Conservation (phyloP, 2,797 vertebrate species). For the Bucorvus abyssinicus region DNA sequence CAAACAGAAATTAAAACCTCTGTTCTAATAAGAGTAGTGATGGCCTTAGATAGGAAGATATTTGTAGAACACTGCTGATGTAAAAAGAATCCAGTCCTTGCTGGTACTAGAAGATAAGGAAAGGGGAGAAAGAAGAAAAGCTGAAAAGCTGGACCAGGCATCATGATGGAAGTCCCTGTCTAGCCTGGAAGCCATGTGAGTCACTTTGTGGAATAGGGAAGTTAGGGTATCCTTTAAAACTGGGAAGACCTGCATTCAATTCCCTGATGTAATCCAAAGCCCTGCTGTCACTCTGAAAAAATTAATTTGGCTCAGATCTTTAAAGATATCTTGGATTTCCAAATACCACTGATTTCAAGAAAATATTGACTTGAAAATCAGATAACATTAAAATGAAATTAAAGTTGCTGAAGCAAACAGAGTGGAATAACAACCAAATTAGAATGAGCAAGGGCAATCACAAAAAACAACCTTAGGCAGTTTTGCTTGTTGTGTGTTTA, state of each 20-base stretch:
- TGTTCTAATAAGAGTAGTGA: background rate
- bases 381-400: background rate
- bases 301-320: background rate
- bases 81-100: background rate
- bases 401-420: background rate
- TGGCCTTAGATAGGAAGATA: background rate
- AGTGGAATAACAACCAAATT: background rate
- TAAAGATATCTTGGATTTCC: background rate
- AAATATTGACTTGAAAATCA: background rate
- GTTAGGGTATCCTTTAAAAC: background rate
- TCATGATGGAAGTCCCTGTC: background rate
- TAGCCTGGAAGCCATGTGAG: background rate
- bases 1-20: background rate
- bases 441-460: background rate
- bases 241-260: background rate
- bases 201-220: background rate
- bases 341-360: background rate
- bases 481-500: background rate
- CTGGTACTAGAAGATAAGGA: background rate
- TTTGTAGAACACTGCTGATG: background rate
- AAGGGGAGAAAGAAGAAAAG: background rate
- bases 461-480: background rate
- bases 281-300: background rate
- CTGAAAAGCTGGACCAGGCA: background rate
- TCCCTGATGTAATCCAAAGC: background rate